Base-by-base conservation (phyloP, 2,888 invertebrate species). In the Acronicta psi region DNA sequence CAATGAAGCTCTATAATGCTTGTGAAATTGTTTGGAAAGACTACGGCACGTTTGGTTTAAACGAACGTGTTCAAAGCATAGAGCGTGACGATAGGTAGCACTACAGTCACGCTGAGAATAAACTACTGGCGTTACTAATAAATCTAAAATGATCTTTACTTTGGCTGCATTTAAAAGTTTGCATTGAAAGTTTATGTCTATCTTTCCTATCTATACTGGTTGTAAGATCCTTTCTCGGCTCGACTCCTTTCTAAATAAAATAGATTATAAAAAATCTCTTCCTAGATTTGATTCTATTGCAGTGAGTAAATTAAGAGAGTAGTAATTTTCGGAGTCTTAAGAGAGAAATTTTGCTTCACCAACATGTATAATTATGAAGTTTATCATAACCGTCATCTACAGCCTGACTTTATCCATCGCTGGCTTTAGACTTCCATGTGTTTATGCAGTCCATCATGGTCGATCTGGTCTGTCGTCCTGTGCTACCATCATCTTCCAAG, bases 1-100 rank as follows among this genome's bases (percentile, higher is more conserved):
- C 65, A 54, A 68, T 70, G 64, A 68, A 68, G 70, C 58, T 64
- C 40, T 51, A 18, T 40, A 37, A n/a, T 36, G 41, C 40, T 68
- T 68, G 65, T 64, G 67, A 69, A 69, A 67, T 70, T 53, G 57
- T 64, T 53, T 57, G 43, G 43, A 65, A 64, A 58, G 57, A 70
- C 65, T 64, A 41, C 57, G 57, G 70, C 70, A 68, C 67, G 67
- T 51, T 69, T 57, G 34, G 65, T 50, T 53, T 29, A 42, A 58
- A 70, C 64, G 58, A 54, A 68, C 67, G 70, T 68, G 70, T 58
- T 69, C 46, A 46, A 56, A 34, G 34, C 20, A 29, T 7, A 34
- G 55, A 52, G 50, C 70, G 57, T 68, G 70, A 70, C 67, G 67
- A 64, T 70, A 70, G 57, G 65, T 64, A 68, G 70, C 53, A 17